Evolutionary conservation across 1,140 invertebrate species (phyloP), one percentile per base, ranked within the genome.

Genomic region (Pseudomyrmex sp.): DNA sequence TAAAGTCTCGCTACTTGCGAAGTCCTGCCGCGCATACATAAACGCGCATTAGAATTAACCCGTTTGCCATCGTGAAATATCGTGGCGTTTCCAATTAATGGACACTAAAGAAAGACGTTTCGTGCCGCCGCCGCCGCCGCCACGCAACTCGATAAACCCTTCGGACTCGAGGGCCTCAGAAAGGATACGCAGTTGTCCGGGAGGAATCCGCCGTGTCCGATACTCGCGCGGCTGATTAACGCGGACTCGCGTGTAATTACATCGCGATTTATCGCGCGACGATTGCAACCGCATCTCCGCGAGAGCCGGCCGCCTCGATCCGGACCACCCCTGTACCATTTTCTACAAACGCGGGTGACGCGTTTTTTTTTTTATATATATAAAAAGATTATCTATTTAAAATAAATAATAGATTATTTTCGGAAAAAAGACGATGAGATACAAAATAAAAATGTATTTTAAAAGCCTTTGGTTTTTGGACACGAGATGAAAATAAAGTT

Each of bases 191-290:
- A 75, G 58, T 86, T 26, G 46, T 86, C 66, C 5, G 26, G 44
- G 76, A 72, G 44, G 76, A 72, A 70, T 66, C 44, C 61, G 62
- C 68, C 2, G 12, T 46, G 44, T 44, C 63, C 65, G 73, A 72
- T 72, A 52, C 80, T 87, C 63, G 79, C 69, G 61, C 74, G 63
- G 56, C 56, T 56, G 62, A 79, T 75, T 84, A 85, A 58, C 83
- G 63, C 72, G 35, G 7, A 79, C 87, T 88, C 83, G 66, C 59
- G 52, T 86, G 66, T 85, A 86, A 84, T 86, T 84, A 85, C 76
- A 82, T 85, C 66, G 74, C 84, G 44, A 82, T 90, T 90, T 88
- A 89, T 85, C 80, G 74, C 80, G 74, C 61, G 62, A 83, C 54
- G n/a, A 84, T 75, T 73, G 79, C 61, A 70, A 83, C 70, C 63